Percentiles rank a stretch among this genome's conserved stretches.
Evolutionary conservation across 2,888 invertebrate species (phyloP).

Genomic region (Drosophila demipolita): DNA sequence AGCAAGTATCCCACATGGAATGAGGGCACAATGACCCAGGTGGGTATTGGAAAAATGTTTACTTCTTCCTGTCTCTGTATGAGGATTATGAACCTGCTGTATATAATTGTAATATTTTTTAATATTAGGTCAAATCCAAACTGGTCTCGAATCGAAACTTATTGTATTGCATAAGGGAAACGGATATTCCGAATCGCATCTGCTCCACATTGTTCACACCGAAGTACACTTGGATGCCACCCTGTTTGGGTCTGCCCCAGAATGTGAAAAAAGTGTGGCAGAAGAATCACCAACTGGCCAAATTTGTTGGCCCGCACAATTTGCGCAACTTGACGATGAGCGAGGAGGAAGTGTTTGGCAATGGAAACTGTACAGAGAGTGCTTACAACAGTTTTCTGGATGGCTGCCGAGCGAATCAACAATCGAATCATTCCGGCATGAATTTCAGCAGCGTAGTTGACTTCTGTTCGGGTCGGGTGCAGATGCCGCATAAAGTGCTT

Average conservation of each 20-base stretch:
- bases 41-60: conserved; percentile 52
- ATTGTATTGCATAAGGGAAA: conserved; percentile 88
- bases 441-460: conserved; percentile 66
- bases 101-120: not conserved
- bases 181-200: conserved; percentile 73
- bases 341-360: conserved; percentile 83
- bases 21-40: conserved; percentile 90
- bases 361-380: conserved; percentile 41
- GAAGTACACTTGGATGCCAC: conserved; percentile 91
- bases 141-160: conserved; percentile 93
- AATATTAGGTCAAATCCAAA: conserved; percentile 86
- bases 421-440: conserved; percentile 17
- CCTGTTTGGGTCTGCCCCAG: conserved; percentile 89
- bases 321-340: conserved; percentile 86
- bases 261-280: conserved; percentile 81
- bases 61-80: not conserved
- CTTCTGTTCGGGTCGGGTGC: conserved; percentile 85
- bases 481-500: conserved; percentile 88
- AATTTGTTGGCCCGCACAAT: conserved; percentile 84
- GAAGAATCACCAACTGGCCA: conserved; percentile 48
- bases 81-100: not conserved
- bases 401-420: conserved; percentile 46
- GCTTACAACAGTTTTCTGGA: conserved; percentile 38
- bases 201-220: conserved; percentile 87
- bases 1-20: conserved; percentile 88